phyloP scores from a whole-genome alignment of 2,113 vertebrate genomes.

The Phalacrocorax aristotelis region DNA sequence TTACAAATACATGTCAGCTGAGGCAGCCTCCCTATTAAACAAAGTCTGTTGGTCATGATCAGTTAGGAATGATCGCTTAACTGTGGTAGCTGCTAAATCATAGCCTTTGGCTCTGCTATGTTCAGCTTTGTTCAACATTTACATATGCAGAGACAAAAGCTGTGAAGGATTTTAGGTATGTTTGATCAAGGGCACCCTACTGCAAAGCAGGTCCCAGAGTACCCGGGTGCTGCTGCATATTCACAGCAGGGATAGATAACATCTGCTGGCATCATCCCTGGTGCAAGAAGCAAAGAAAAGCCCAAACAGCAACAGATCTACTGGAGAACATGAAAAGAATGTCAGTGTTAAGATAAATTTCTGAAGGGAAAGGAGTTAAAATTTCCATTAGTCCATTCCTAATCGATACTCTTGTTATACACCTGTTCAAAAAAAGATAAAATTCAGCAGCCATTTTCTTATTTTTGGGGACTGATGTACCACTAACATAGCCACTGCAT shows the following conservation, averaged over 20 bases:
- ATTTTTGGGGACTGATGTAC: background rate
- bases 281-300: background rate
- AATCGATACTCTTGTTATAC: background rate
- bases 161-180: background rate
- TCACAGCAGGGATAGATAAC: background rate
- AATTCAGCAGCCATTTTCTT: background rate
- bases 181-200: background rate
- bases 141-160: background rate
- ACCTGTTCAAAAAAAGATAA: background rate
- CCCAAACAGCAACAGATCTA: background rate
- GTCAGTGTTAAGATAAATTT: background rate
- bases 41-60: background rate
- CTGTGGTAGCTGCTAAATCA: background rate
- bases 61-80: background rate
- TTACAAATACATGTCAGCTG: background rate
- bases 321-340: background rate
- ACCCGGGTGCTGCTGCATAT: fast-evolving
- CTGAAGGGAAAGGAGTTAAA: background rate
- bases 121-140: background rate
- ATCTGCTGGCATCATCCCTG: background rate
- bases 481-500: constrained; percentile 25
- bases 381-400: background rate
- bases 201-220: background rate
- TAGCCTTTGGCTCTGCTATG: background rate
- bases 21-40: background rate